phyloP scores from a whole-genome alignment of 2,113 vertebrate genomes.

The Vulpes ferrilata region DNA sequence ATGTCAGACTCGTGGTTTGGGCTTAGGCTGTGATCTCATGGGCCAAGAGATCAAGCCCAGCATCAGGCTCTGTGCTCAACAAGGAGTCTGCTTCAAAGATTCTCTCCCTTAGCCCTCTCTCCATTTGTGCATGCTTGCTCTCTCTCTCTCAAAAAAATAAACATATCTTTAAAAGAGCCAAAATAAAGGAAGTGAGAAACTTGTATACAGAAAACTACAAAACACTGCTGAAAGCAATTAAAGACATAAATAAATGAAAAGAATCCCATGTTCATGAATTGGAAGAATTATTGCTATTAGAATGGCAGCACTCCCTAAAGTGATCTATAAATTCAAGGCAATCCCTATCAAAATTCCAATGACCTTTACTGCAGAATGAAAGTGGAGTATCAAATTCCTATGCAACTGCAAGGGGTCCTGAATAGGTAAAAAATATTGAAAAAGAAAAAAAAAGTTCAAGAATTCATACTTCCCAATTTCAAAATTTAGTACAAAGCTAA shows the following conservation, averaged over 20 bases:
- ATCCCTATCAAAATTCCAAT: not conserved
- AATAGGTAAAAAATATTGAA: not conserved
- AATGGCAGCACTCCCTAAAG: not conserved
- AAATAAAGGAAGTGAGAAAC: slow-evolving; percentile 16
- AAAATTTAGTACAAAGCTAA: not conserved
- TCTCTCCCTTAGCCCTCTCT: not conserved
- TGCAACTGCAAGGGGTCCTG: not conserved
- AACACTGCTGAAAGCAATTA: not conserved
- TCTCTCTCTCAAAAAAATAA: not conserved
- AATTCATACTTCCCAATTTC: not conserved
- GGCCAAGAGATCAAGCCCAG: not conserved
- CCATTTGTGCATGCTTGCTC: not conserved
- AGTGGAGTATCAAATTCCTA: not conserved
- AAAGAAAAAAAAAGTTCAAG: not conserved
- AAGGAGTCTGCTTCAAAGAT: not conserved
- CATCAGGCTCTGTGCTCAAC: not conserved
- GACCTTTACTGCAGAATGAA: slow-evolving; percentile 10
- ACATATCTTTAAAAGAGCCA: not conserved
- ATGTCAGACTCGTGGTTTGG: not conserved
- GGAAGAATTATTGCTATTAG: not conserved
- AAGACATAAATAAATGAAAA: not conserved
- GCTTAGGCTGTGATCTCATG: not conserved
- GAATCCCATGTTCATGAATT: not conserved
- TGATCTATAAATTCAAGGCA: not conserved
- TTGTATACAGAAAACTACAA: not conserved